These are phyloP conservation scores for Gandaritis pyraliata DNA, from an alignment of 2,888 invertebrate species.

Conservation along the genomic window DNA sequence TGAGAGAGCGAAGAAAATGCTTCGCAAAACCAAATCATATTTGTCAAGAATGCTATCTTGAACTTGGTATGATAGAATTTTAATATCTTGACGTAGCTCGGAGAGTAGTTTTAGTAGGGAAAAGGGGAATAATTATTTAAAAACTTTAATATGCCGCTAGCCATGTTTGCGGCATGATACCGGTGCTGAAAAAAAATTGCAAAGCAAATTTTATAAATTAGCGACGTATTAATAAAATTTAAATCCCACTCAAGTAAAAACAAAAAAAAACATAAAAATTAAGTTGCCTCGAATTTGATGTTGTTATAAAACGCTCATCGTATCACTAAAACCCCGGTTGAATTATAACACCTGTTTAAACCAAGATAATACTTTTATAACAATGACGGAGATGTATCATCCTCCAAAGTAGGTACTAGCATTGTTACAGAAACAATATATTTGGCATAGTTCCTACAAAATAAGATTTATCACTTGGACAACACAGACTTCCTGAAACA, in stretches of 20 bases:
- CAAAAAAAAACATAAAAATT: too few species aligned
- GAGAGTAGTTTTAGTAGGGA: neutral
- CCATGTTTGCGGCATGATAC: too few species aligned
- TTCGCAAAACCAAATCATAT: slow-evolving; percentile 20
- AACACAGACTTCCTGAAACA: neutral
- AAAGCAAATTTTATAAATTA: too few species aligned
- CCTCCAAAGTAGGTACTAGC: slow-evolving; percentile 8
- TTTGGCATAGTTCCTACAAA: slow-evolving; percentile 9
- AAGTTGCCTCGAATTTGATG: neutral
- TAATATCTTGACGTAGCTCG: slow-evolving; percentile 16
- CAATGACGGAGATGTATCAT: slow-evolving; percentile 22
- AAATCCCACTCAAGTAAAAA: too few species aligned
- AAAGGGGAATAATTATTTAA: slow-evolving; percentile 6
- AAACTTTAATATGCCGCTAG: neutral
- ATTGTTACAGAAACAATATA: slow-evolving; percentile 13
- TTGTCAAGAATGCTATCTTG: slow-evolving; percentile 26
- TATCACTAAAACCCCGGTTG: slow-evolving; percentile 5
- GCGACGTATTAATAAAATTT: too few species aligned
- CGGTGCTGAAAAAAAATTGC: too few species aligned
- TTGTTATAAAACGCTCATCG: slow-evolving; percentile 20
- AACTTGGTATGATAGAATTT: slow-evolving; percentile 23
- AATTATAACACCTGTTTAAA: slow-evolving; percentile 37
- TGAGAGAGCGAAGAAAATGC: slow-evolving; percentile 27
- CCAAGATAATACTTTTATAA: slow-evolving; percentile 26
- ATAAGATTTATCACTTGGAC: slow-evolving; percentile 1